Evolutionary conservation across 2,797 vertebrate genomes (phyloP).

Genomic region (Varecia variegata): DNA sequence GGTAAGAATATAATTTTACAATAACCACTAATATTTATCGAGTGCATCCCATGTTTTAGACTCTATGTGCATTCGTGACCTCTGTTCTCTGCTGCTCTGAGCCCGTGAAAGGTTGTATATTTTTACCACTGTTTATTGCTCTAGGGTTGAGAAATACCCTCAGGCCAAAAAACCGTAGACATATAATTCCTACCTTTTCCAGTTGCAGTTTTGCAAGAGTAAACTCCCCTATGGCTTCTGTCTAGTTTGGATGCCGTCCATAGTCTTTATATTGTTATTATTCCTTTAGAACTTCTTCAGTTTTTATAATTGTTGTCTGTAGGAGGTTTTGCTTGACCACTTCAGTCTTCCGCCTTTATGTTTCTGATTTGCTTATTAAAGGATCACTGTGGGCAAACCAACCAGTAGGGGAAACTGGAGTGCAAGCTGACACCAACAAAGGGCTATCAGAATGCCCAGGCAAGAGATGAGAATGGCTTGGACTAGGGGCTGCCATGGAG

Average conservation of each 20-base stretch:
- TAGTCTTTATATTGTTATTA: not conserved
- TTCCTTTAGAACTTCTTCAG: not conserved
- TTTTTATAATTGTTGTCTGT: not conserved
- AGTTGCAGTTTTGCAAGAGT: not conserved
- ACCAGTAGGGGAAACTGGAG: not conserved
- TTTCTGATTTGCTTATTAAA: not conserved
- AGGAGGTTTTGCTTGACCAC: not conserved
- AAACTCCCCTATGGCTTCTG: not conserved
- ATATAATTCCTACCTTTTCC: not conserved
- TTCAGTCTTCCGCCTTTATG: not conserved
- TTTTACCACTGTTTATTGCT: not conserved
- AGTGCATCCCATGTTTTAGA: not conserved
- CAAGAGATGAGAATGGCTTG: not conserved
- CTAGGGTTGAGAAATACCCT: not conserved
- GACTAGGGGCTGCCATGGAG: not conserved
- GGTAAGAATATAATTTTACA: not conserved
- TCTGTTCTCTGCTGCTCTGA: not conserved
- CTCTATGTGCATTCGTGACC: not conserved
- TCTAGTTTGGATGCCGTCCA: not conserved
- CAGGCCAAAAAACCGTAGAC: not conserved
- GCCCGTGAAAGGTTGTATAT: not conserved
- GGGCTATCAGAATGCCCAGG: not conserved
- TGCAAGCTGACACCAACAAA: not conserved
- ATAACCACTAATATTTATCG: not conserved
- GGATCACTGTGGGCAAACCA: not conserved